These are phyloP conservation scores for Lepetodrilus schrolli DNA, from an alignment of 2,888 invertebrate species.

Conservation along the genomic window DNA sequence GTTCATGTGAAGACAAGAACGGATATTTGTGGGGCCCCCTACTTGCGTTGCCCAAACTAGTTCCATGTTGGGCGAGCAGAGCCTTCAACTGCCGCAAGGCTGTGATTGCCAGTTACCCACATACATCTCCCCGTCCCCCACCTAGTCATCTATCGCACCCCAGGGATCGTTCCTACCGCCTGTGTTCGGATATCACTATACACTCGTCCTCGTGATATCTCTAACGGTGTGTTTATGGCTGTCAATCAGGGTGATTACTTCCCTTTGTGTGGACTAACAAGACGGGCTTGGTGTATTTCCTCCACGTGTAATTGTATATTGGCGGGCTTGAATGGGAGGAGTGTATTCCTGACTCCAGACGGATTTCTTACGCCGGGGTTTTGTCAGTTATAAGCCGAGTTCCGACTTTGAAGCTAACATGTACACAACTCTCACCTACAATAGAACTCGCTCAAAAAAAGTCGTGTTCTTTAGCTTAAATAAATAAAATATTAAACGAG, in stretches of 20 bases:
- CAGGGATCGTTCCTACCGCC: not conserved
- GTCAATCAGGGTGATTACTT: constrained; percentile 3
- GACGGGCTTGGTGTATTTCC: not conserved
- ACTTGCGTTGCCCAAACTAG: too few species aligned
- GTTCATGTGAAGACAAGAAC: too few species aligned
- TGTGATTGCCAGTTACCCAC: too few species aligned
- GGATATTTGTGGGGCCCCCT: too few species aligned
- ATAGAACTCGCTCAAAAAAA: too few species aligned
- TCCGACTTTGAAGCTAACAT: too few species aligned
- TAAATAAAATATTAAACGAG: too few species aligned
- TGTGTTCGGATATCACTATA: not conserved
- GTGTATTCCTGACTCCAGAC: not conserved
- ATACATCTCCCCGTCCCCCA: not conserved
- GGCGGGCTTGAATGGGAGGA: not conserved
- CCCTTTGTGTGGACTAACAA: constrained; percentile 10
- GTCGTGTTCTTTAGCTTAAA: too few species aligned
- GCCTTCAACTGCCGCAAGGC: too few species aligned
- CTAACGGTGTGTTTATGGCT: constrained; percentile 4
- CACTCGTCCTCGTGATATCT: not conserved
- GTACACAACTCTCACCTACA: too few species aligned
- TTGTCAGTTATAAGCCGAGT: not conserved
- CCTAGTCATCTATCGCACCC: not conserved
- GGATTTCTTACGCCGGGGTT: not conserved
- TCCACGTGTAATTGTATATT: constrained; percentile 23
- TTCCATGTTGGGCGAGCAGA: too few species aligned